These are phyloP conservation scores for Luperina nickerlii DNA, from an alignment of 2,888 invertebrate species.

Conservation along the genomic window DNA sequence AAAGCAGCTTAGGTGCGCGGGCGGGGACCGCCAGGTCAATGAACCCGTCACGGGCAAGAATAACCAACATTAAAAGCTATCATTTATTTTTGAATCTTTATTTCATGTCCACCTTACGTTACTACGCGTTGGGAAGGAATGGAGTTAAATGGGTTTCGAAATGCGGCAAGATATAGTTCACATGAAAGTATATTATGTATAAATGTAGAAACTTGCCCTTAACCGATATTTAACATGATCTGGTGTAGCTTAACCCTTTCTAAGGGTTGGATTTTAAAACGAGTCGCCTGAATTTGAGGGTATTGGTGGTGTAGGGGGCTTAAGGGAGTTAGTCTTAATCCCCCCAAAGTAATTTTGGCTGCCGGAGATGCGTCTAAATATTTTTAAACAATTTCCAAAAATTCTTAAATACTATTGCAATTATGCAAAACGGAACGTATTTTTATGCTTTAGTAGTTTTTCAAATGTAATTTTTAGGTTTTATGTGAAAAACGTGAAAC, in stretches of 20 bases:
- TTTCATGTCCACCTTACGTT: slow-evolving; percentile 34
- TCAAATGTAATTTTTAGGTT: too few species aligned
- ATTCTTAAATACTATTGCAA: too few species aligned
- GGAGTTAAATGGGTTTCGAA: slow-evolving; percentile 18
- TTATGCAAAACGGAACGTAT: too few species aligned
- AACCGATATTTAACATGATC: neutral
- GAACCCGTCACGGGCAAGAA: slow-evolving; percentile 81
- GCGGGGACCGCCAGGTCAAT: slow-evolving; percentile 81
- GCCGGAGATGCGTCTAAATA: too few species aligned
- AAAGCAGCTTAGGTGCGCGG: slow-evolving; percentile 81
- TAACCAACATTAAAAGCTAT: slow-evolving; percentile 72
- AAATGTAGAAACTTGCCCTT: neutral
- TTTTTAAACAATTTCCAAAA: too few species aligned
- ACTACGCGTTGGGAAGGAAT: slow-evolving; percentile 19
- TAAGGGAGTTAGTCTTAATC: too few species aligned
- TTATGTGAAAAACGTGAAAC: too few species aligned
- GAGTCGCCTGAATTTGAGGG: too few species aligned
- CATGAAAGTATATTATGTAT: neutral
- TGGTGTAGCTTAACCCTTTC: neutral
- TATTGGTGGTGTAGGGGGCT: too few species aligned
- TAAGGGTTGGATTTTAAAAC: too few species aligned
- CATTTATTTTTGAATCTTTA: slow-evolving; percentile 63
- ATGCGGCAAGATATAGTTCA: slow-evolving; percentile 3
- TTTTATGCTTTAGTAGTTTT: too few species aligned
- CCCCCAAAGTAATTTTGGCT: too few species aligned